Percentiles rank a stretch among this genome's conserved stretches.
phyloP scores from a whole-genome alignment of 1,140 invertebrate species.

The Vanessa tameamea region DNA sequence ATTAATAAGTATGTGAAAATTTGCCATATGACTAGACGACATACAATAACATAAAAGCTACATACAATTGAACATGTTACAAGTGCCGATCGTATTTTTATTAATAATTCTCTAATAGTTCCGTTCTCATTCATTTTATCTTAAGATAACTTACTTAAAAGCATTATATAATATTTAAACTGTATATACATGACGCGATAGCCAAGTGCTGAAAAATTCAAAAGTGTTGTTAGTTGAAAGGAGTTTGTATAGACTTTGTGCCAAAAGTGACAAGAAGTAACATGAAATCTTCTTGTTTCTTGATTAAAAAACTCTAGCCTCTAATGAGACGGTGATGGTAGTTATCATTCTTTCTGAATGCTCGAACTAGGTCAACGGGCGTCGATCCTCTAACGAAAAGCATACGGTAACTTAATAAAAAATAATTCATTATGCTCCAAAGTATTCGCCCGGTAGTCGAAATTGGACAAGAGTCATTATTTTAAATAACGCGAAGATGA shows the following conservation, averaged over 20 bases:
- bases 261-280: neutral
- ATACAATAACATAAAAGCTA: too few relatives aligned
- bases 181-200: neutral
- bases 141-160: too few relatives aligned
- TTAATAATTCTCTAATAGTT: too few relatives aligned
- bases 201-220: neutral
- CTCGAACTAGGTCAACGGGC: slow-evolving; percentile 22
- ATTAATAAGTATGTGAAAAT: too few relatives aligned
- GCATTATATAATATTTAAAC: neutral
- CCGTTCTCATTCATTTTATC: too few relatives aligned
- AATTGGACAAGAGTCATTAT: too few relatives aligned
- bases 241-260: neutral
- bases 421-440: too few relatives aligned
- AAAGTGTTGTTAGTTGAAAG: neutral
- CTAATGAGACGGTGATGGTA: slow-evolving; percentile 21
- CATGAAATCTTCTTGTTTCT: neutral
- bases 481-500: too few relatives aligned
- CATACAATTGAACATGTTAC: too few relatives aligned
- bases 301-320: slow-evolving; percentile 3
- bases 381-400: neutral
- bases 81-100: too few relatives aligned
- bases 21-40: too few relatives aligned
- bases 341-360: slow-evolving; percentile 23
- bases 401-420: slow-evolving; percentile 3
- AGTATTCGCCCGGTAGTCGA: too few relatives aligned